Evolutionary conservation across 92 coral and sea anemone species (phyloP), one percentile per base, ranked within the genome.

Genomic region (Isaurus tuberculatus): DNA sequence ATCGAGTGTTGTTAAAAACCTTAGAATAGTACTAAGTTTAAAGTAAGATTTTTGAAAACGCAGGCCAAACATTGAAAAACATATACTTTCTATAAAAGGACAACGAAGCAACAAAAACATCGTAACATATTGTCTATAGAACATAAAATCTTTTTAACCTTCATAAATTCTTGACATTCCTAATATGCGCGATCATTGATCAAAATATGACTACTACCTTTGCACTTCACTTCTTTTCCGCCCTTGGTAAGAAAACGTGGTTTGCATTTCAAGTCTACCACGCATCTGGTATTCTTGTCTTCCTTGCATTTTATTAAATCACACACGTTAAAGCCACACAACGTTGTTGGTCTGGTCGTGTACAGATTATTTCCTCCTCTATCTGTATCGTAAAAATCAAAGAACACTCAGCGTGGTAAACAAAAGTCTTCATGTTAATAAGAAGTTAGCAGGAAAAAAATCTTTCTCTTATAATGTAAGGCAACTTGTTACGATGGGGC

Each of bases 231-330:
- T 82, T 75, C 40, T 28, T 73, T 87, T 27, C 87, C 90, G 34
- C 17, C 15, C 27, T 16, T 42, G 42, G 65, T 23, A 60, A 87
- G 63, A 65, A 87, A 87, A 25, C 72, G 49, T 13, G 90, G 90
- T 29, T 81, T 72, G 65, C 90, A 87, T 63, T 87, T 82, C 49
- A 85, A 65, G 53, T 87, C 87, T 4, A 87, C 79, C 42, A 72
- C 84, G 37, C 90, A 87, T 58, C 66, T 81, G 29, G 4, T 29
- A 55, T 69, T 75, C 57, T 64, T 79, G 31, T 32, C 36, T 15
- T 15, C 68, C 28, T 73, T 73, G 65, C 90, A 87, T 37, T 72
- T 73, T 34, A 78, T 73, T 43, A 87, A 87, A 17, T 79, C 64
- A 29, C 90, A 87, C 26, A 85, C 83, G 48, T 81, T 73, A 49